Conservation (phyloP, 2,113 vertebrate genomes). For the Seriola quinqueradiata region DNA sequence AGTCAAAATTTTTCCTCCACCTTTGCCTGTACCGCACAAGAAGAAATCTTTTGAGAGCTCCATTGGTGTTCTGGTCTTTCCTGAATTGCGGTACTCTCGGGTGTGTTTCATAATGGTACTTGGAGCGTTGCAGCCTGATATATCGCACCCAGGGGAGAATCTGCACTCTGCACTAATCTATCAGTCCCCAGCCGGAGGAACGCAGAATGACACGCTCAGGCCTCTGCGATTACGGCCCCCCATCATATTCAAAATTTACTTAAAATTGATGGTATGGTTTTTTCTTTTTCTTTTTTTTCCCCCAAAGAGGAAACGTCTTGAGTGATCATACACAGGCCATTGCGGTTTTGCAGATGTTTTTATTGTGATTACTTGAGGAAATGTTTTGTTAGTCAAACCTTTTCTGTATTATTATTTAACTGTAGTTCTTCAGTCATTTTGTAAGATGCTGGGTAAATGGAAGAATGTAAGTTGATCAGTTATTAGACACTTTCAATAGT, state of each 20-base stretch:
- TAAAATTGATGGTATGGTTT: conserved; percentile 60
- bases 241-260: conserved; percentile 74
- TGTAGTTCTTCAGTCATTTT: conserved; percentile 34
- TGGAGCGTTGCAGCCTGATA: conserved; percentile 74
- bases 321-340: conserved; percentile 72
- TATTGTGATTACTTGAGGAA: conserved; percentile 83
- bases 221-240: conserved; percentile 62
- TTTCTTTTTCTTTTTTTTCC: conserved; percentile 7
- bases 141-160: conserved; percentile 80
- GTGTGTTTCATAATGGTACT: conserved; percentile 80
- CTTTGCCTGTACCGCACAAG: conserved; percentile 75
- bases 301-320: conserved; percentile 59
- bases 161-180: conserved; percentile 77
- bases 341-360: conserved; percentile 76
- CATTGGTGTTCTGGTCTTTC: conserved; percentile 77
- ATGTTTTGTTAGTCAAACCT: conserved; percentile 80
- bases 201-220: conserved; percentile 71
- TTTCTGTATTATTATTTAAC: conserved; percentile 67
- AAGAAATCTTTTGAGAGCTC: conserved; percentile 67
- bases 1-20: conserved; percentile 44
- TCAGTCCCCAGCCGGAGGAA: conserved; percentile 77
- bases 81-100: conserved; percentile 78
- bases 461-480: conserved; percentile 33
- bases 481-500: conserved; percentile 47
- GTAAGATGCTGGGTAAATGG: conserved; percentile 55